Evolutionary conservation across 2,113 vertebrate species (phyloP), one percentile per base, ranked within the genome.

Genomic region (Brachypteracias leptosomus): DNA sequence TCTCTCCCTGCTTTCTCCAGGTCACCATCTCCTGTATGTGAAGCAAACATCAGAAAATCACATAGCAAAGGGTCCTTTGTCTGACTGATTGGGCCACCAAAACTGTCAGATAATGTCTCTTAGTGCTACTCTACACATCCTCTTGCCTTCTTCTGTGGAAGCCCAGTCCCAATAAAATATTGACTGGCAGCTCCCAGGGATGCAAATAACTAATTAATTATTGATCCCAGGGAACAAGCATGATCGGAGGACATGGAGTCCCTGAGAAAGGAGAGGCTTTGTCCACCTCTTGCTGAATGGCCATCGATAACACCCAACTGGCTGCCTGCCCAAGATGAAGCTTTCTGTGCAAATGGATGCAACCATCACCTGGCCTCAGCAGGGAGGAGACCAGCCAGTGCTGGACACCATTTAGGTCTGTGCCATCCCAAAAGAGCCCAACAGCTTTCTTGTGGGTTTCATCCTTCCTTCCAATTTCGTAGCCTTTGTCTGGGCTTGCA

Each of bases 311-410:
- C 44, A 4, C 28, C 14, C 40, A 55, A 1, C 20, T 36, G 33
- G 22, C 57, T 52, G 35, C 28, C n/a, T 49, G 65, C 54, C 59
- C 83, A 18, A 25, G 38, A 28, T 25, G 35, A 77, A 49, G 49
- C 33, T 10, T 0, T 7, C 59, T 70, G 68, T 70, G 72, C 7
- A 11, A 6, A 6, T 20, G 51, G 59, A 14, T 57, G 25, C 36
- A 19, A 3, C 38, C 52, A 49, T 5, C 66, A 19, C 55, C 24
- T 8, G 20, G n/a, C n/a, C 61, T 42, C 1, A 1, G 21, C 9
- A 19, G 25, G 58, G 19, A 24, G 0, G 2, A 26, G 31, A 40
- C 2, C 70, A 55, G 24, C 3, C 7, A 35, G 46, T 2, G 17
- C 35, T 57, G 75, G 29, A 28, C 38, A 28, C 40, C 0, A 0